Percentiles rank a stretch among this genome's conserved stretches.
These are phyloP conservation scores for Mastacembelus armatus DNA, from an alignment of 2,797 vertebrate species.

Conservation along the genomic window DNA sequence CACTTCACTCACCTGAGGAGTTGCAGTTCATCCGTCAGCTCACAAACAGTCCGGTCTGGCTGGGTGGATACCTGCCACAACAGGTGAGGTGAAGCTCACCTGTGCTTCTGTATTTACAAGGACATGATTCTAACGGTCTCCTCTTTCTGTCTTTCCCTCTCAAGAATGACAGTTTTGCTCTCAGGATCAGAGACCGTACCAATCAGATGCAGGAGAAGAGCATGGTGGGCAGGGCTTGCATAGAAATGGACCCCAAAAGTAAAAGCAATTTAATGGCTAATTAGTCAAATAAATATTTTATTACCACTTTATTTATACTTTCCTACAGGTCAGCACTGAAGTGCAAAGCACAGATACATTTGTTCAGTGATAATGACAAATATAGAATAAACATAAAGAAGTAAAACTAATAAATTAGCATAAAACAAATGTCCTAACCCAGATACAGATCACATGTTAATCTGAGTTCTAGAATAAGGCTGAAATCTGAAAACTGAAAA, in stretches of 20 bases:
- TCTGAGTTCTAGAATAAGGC: too few relatives aligned
- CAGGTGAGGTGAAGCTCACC: neutral
- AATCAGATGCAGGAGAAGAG: neutral
- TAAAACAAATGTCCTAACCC: too few relatives aligned
- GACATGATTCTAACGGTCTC: neutral
- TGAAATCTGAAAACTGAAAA: too few relatives aligned
- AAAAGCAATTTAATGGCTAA: neutral
- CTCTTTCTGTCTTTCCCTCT: neutral
- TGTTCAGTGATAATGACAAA: too few relatives aligned
- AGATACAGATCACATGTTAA: too few relatives aligned
- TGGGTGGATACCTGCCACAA: neutral
- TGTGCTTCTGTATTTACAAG: neutral
- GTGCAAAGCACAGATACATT: too few relatives aligned
- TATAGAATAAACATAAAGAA: too few relatives aligned
- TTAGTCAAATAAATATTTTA: too few relatives aligned
- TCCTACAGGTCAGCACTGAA: too few relatives aligned
- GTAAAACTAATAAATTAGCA: too few relatives aligned
- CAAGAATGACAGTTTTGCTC: neutral
- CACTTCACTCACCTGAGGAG: conserved; percentile 25
- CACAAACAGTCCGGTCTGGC: conserved; percentile 17
- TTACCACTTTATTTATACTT: too few relatives aligned
- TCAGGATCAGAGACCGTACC: neutral
- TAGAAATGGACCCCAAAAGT: conserved; percentile 26
- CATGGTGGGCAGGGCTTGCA: neutral
- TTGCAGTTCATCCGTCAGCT: neutral